Percentiles rank a stretch among this genome's conserved stretches.
Evolutionary conservation across 2,797 vertebrate genomes (phyloP).

Genomic region (Protosalanx chinensis): DNA sequence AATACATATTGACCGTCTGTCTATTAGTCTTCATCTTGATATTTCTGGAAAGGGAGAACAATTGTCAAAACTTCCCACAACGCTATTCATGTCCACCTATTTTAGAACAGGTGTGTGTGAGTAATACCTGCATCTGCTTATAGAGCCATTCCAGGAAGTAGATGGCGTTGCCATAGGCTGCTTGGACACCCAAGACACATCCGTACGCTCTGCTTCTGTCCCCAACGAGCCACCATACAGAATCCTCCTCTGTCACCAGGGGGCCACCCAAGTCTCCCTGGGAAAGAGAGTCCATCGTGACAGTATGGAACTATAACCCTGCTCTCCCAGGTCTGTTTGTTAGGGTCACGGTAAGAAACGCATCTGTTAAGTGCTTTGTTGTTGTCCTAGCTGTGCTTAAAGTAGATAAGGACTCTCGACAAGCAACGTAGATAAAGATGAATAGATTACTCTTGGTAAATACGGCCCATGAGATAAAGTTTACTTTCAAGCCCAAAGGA

Average conservation of each 20-base stretch:
- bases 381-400: background rate
- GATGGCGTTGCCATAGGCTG: conserved; percentile 84
- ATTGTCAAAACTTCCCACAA: background rate
- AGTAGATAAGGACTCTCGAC: background rate
- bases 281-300: background rate
- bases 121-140: conserved; percentile 78
- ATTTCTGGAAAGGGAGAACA: background rate
- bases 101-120: background rate
- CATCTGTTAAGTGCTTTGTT: background rate
- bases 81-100: background rate
- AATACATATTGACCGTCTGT: background rate
- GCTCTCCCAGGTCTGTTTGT: background rate
- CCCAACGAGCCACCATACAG: conserved; percentile 86
- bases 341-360: too few species aligned
- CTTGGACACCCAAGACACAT: conserved; percentile 81
- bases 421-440: too few species aligned
- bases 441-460: background rate
- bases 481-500: background rate
- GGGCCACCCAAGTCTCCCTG: conserved; percentile 96
- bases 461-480: background rate
- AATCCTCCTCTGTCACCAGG: conserved; percentile 72
- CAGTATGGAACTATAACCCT: background rate
- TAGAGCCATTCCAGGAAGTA: conserved; percentile 83
- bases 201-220: conserved; percentile 89
- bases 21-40: background rate